phyloP scores from a whole-genome alignment of 2,797 vertebrate species.

The Tachyglossus aculeatus region DNA sequence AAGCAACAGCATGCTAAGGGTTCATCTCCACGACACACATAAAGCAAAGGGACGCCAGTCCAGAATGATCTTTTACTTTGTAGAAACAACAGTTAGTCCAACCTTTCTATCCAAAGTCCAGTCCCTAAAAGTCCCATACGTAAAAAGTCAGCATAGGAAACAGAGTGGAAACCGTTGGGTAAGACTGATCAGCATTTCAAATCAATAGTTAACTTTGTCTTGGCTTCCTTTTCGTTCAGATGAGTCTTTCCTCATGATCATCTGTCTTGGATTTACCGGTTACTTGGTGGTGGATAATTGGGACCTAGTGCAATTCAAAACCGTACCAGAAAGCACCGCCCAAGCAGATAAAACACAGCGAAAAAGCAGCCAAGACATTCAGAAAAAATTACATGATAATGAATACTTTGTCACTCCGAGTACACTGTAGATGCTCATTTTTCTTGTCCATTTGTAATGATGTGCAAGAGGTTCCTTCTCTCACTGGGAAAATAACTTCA shows the following conservation, averaged over 20 bases:
- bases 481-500: conserved; percentile 75
- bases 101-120: conserved; percentile 46
- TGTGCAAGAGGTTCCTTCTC: conserved; percentile 68
- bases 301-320: neutral
- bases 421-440: conserved; percentile 54
- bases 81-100: conserved; percentile 35
- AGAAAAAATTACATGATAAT: conserved; percentile 47
- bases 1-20: conserved; percentile 11
- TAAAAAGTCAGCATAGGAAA: conserved; percentile 33
- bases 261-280: neutral
- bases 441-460: conserved; percentile 67
- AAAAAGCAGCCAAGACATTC: conserved; percentile 50
- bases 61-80: conserved; percentile 16
- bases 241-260: neutral
- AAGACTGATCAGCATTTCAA: neutral
- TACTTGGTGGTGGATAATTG: conserved; percentile 10
- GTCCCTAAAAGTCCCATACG: conserved; percentile 58
- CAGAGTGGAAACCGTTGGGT: conserved; percentile 37
- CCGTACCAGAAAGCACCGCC: conserved; percentile 21
- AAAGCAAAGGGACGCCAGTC: conserved; percentile 45
- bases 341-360: neutral
- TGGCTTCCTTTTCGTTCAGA: neutral
- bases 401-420: conserved; percentile 49
- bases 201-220: neutral
- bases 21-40: conserved; percentile 30